Conservation (phyloP, 2,888 invertebrate species). For the Euproctis similis region DNA sequence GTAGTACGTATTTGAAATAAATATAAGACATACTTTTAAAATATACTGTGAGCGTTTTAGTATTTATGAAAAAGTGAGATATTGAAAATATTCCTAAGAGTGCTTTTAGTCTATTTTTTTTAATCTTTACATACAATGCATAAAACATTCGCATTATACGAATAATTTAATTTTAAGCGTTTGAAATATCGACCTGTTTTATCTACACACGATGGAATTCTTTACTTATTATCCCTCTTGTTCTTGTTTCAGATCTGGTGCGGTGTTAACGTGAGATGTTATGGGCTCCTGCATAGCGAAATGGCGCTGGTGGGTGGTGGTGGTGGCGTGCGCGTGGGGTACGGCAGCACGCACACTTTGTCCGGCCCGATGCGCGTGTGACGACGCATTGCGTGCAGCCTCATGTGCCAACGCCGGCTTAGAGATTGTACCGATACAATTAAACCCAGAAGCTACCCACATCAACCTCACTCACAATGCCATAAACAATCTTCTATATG, state of each 20-base stretch:
- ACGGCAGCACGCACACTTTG: conserved; percentile 79
- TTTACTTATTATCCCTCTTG: conserved; percentile 18
- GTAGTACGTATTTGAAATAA: no score
- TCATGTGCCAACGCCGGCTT: conserved; percentile 86
- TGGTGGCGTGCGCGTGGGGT: conserved; percentile 72
- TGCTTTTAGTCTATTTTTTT: no score
- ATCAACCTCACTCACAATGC: conserved; percentile 90
- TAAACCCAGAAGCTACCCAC: conserved; percentile 89
- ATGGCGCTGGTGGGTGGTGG: conserved; percentile 72
- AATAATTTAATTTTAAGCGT: no score
- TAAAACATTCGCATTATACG: no score
- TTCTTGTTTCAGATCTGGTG: conserved; percentile 52
- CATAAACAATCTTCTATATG: conserved; percentile 85
- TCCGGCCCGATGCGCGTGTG: conserved; percentile 87
- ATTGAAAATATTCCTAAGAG: no score
- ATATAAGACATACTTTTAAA: no score
- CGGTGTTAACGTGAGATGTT: conserved; percentile 71
- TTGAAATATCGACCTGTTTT: no score
- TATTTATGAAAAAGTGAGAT: no score
- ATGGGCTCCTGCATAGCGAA: conserved; percentile 71
- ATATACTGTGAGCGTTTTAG: no score
- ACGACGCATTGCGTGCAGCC: conserved; percentile 84
- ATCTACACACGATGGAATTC: no score
- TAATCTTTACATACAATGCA: not conserved
- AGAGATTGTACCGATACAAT: conserved; percentile 90